Evolutionary conservation across 2,888 invertebrate genomes (phyloP).

Genomic region (Chrysodeixis includens): DNA sequence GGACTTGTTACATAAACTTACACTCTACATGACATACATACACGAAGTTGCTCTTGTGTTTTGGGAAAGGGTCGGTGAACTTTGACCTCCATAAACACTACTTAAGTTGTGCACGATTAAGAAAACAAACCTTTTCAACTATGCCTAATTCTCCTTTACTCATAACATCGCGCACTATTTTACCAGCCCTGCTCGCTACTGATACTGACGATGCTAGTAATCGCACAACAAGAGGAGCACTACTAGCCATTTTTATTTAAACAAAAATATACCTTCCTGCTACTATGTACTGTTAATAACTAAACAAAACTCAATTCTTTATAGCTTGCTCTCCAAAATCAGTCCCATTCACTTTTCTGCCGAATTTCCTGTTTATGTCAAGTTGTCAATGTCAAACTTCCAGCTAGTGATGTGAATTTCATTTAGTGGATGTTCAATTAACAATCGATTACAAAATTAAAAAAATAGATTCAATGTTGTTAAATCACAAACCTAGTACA

Average conservation of each 20-base stretch:
- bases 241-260: conserved; percentile 88
- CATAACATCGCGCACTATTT: conserved; percentile 97
- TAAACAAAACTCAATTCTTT: neutral
- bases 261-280: neutral
- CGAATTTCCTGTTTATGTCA: conserved; percentile 3
- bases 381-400: neutral
- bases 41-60: neutral
- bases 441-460: no score
- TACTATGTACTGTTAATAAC: neutral
- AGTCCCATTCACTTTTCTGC: neutral
- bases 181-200: conserved; percentile 95
- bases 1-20: neutral
- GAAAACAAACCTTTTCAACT: conserved; percentile 93
- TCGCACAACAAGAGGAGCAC: conserved; percentile 91
- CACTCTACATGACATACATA: neutral
- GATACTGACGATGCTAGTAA: conserved; percentile 94
- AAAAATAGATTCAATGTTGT: no score
- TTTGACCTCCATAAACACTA: neutral
- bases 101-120: neutral
- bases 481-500: no score
- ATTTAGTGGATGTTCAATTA: no score
- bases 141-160: conserved; percentile 96
- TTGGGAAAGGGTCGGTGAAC: neutral
- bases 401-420: neutral
- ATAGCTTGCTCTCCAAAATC: neutral